A percentile compares a stretch with the other conserved stretches of the same genome.
Conservation (phyloP, 2,888 invertebrate genomes). For the Diarsia dahlii region DNA sequence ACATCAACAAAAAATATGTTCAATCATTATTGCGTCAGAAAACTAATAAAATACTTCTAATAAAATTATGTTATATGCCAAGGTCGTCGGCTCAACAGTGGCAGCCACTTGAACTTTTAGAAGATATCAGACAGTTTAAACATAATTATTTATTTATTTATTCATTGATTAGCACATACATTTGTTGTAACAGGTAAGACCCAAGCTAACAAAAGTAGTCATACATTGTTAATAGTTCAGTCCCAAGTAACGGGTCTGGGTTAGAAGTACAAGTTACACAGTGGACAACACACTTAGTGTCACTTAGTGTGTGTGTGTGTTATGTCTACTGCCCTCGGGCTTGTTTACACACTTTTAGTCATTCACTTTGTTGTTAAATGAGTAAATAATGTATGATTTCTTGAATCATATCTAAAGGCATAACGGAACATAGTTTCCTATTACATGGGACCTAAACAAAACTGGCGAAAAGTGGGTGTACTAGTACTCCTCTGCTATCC, state of each 20-base stretch:
- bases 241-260: too few relatives aligned
- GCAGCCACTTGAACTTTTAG: constrained; percentile 10
- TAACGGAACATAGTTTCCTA: neutral
- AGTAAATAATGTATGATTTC: neutral
- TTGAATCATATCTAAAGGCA: neutral
- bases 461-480: neutral
- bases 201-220: too few relatives aligned
- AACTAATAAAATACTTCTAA: constrained; percentile 29
- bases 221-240: too few relatives aligned
- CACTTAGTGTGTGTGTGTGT: too few relatives aligned
- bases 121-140: neutral
- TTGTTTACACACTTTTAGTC: constrained; percentile 8
- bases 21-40: constrained; percentile 8
- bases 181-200: too few relatives aligned
- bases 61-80: constrained; percentile 9
- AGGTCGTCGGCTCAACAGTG: constrained; percentile 15
- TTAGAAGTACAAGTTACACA: too few relatives aligned
- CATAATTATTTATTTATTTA: too few relatives aligned
- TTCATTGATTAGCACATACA: too few relatives aligned
- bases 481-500: neutral
- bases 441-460: neutral
- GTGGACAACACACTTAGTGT: too few relatives aligned
- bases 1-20: constrained; percentile 9
- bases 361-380: neutral
- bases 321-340: neutral